Evolutionary conservation across 2,113 vertebrate genomes (phyloP).

Genomic region (Pteronura brasiliensis): DNA sequence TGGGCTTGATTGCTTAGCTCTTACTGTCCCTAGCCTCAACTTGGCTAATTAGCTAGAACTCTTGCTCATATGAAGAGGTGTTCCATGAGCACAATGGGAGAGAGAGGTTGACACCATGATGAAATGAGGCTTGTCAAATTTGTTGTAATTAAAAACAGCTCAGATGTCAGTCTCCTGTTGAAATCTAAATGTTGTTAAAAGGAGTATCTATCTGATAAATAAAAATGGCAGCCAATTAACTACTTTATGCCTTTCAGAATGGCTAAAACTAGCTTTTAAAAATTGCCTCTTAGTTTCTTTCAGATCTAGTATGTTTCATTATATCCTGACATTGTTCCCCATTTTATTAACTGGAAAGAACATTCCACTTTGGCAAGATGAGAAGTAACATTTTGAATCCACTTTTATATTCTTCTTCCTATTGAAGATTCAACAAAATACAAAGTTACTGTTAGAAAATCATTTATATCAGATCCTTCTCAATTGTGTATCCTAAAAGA

Average conservation of each 20-base stretch:
- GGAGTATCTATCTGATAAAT: neutral
- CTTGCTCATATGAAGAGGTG: neutral
- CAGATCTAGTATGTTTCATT: neutral
- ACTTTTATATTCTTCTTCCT: neutral
- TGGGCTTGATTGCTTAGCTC: neutral
- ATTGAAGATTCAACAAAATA: neutral
- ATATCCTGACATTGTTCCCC: neutral
- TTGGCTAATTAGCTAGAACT: neutral
- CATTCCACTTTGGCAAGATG: neutral
- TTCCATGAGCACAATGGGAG: neutral
- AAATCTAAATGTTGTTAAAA: constrained; percentile 4
- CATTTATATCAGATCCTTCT: neutral
- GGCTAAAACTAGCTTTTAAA: neutral
- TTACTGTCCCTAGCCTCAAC: neutral
- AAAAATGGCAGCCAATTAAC: neutral
- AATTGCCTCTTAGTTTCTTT: neutral
- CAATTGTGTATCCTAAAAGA: neutral
- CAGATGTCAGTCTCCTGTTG: neutral
- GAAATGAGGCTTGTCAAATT: constrained; percentile 12
- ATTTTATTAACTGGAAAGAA: neutral
- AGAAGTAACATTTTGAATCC: neutral
- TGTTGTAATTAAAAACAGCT: constrained; percentile 26
- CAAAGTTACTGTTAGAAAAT: neutral
- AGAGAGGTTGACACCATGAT: neutral
- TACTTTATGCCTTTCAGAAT: constrained; percentile 11